phyloP scores from a whole-genome alignment of 2,888 invertebrate genomes.

The Troilus luridus region DNA sequence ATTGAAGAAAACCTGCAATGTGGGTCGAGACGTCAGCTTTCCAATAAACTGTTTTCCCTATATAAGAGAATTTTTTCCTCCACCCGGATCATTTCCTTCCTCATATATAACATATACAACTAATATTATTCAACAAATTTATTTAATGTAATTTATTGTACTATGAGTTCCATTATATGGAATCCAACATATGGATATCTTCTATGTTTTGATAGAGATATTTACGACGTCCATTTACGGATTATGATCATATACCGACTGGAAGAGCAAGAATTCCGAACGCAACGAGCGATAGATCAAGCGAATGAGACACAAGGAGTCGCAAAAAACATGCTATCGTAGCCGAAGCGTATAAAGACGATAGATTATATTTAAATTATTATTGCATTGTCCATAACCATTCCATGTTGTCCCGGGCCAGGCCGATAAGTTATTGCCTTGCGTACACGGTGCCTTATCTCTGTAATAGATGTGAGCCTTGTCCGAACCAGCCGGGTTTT shows the following conservation, averaged over 20 bases:
- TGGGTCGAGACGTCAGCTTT: no score
- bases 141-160: not conserved
- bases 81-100: no score
- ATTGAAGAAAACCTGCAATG: no score
- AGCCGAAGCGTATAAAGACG: conserved; percentile 33
- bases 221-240: not conserved
- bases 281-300: not conserved
- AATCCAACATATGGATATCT: not conserved
- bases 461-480: conserved; percentile 47
- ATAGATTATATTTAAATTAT: conserved; percentile 55
- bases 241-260: not conserved
- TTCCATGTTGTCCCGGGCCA: conserved; percentile 17
- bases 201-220: not conserved
- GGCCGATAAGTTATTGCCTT: conserved; percentile 34
- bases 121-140: no score
- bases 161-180: not conserved
- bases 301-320: not conserved
- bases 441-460: conserved; percentile 38
- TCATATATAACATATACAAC: no score
- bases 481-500: conserved; percentile 9
- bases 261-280: not conserved
- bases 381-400: conserved; percentile 53
- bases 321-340: conserved; percentile 7
- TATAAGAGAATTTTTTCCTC: no score
- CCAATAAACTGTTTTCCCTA: no score